Conservation (phyloP, 2,888 invertebrate species). For the Epirrhoe tristata region DNA sequence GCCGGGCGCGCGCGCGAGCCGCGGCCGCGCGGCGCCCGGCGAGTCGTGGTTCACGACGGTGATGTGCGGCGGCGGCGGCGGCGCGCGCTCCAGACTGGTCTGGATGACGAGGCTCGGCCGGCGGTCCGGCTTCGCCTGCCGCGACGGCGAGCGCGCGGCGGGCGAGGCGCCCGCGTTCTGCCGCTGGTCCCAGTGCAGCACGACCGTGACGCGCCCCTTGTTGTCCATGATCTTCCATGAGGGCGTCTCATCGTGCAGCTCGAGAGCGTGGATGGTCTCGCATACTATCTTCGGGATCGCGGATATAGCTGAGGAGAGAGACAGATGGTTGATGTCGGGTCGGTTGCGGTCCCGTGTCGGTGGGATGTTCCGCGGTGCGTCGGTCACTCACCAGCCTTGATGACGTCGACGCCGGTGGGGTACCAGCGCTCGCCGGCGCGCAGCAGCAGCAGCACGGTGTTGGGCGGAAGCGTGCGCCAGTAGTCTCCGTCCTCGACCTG, state of each 20-base stretch:
- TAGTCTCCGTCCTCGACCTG: constrained; percentile 98
- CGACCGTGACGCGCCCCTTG: constrained; percentile 98
- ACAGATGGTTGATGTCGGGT: neutral
- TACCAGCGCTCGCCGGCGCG: constrained; percentile 97
- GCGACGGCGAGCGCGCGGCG: constrained; percentile 83
- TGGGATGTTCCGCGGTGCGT: neutral
- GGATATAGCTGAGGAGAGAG: constrained; percentile 90
- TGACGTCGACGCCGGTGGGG: constrained; percentile 97
- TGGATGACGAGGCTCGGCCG: constrained; percentile 91
- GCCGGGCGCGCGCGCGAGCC: constrained; percentile 90
- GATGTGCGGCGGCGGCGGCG: constrained; percentile 92
- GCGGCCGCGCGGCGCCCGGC: constrained; percentile 86
- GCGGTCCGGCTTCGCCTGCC: constrained; percentile 82
- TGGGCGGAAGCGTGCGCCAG: constrained; percentile 96
- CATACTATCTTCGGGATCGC: constrained; percentile 98
- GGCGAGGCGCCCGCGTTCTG: constrained; percentile 88
- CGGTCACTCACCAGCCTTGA: constrained; percentile 92
- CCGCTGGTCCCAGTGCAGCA: constrained; percentile 98
- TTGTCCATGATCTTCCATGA: constrained; percentile 99
- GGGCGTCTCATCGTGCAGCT: constrained; percentile 98
- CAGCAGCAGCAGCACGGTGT: constrained; percentile 94
- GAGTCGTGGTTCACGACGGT: constrained; percentile 98
- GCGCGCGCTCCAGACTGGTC: constrained; percentile 90
- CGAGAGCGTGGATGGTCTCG: constrained; percentile 97
- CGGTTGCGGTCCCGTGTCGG: neutral